Percentiles rank a stretch among this genome's conserved stretches.
phyloP scores from a whole-genome alignment of 2,888 invertebrate genomes.

The Alloscopus bannaensis region DNA sequence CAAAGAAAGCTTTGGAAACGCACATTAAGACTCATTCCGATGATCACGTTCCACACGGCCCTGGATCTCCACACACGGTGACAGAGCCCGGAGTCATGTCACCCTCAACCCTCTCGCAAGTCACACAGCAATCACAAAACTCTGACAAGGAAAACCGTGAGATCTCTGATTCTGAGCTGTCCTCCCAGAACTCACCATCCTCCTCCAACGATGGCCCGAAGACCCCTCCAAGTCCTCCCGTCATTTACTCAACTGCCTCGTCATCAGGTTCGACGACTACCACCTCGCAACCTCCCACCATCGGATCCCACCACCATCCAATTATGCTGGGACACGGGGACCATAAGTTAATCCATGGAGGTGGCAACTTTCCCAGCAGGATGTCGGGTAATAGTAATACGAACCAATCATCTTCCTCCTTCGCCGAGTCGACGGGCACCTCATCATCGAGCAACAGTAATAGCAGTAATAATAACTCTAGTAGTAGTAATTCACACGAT shows the following conservation, averaged over 20 bases:
- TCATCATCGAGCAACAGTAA: conserved; percentile 51
- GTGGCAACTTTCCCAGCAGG: conserved; percentile 30
- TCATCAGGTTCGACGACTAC: conserved; percentile 58
- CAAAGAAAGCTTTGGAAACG: conserved; percentile 92
- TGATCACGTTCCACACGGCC: conserved; percentile 49
- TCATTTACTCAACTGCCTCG: conserved; percentile 58
- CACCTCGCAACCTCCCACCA: too few relatives aligned
- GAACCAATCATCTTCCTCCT: conserved; percentile 5
- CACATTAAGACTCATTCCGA: conserved; percentile 85
- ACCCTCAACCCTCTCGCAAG: conserved; percentile 67
- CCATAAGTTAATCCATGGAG: neutral
- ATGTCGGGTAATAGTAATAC: conserved; percentile 41
- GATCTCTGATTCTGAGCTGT: conserved; percentile 74
- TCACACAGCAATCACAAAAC: conserved; percentile 67
- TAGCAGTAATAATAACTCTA: conserved; percentile 42
- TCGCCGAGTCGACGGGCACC: neutral
- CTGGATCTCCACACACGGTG: conserved; percentile 47
- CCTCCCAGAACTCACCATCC: conserved; percentile 75
- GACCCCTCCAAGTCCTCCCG: conserved; percentile 69
- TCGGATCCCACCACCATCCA: conserved; percentile 31
- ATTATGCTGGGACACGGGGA: conserved; percentile 3
- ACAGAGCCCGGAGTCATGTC: conserved; percentile 65
- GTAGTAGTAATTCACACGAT: conserved; percentile 39
- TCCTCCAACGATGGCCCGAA: conserved; percentile 65
- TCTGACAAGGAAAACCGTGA: conserved; percentile 77